Base-by-base conservation (phyloP, 1,140 invertebrate genomes). In the Bombus picipes region DNA sequence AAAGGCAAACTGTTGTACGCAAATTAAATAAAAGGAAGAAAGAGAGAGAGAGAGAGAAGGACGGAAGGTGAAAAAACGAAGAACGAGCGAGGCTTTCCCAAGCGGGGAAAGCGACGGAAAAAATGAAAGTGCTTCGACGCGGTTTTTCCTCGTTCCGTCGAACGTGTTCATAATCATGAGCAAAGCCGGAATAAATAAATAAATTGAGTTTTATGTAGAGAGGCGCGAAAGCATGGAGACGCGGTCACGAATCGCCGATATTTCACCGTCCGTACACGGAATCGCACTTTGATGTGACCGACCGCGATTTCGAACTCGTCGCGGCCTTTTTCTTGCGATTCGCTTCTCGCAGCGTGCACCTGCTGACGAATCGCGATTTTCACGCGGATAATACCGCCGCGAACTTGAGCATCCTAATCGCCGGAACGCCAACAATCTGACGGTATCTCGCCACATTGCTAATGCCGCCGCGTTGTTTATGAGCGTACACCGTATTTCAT, bases 171-270 rank as follows among this genome's bases (percentile, higher is more conserved):
- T 82, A 22, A 34, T 76, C 89, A 89, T 88, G 84, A 87, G 88
- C 13, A n/a, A 76, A 28, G 47, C 71, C 75, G 65, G 90, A 92
- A 92, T 93, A 92, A 92, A 92, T 92, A 90, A 93, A 90, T 92
- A 91, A 90, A 91, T 92, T 88, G 91, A 81, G 88, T 66, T 76
- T 85, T 87, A 66, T 73, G 57, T 74, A 77, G 80, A 85, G 86
- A 86, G n/a, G 73, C 84, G 86, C 86, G 87, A 89, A 90, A 88
- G 78, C 85, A 71, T 32, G n/a, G 37, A 70, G 87, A 68, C n/a
- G 25, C 15, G 6, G 39, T 18, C 62, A 39, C 70, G 70, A 62
- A n/a, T n/a, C 59, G 47, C 25, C 73, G 37, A 85, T 57, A 62
- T 70, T 83, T 86, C 83, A 71, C 28, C 72, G 73, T 39, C 22